These are phyloP conservation scores for Lasius platythorax DNA, from an alignment of 2,888 invertebrate species.

Conservation along the genomic window DNA sequence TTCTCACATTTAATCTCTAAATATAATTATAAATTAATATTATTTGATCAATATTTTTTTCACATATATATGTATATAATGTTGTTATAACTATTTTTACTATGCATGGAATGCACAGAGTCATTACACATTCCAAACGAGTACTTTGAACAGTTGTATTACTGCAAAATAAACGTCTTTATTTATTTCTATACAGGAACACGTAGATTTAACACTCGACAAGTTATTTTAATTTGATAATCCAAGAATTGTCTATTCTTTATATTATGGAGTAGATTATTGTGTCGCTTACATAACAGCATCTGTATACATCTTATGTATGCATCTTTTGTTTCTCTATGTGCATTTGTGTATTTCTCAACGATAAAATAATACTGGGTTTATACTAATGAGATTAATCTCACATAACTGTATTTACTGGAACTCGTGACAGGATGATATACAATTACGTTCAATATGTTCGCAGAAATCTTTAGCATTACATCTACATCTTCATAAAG, in stretches of 20 bases:
- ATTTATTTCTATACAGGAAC: constrained; percentile 33
- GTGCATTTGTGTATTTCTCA: not conserved
- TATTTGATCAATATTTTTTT: no score
- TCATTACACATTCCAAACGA: no score
- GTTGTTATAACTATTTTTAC: no score
- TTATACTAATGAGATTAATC: constrained; percentile 21
- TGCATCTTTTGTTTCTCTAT: not conserved
- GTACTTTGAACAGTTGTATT: not conserved
- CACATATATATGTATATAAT: no score
- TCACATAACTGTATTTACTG: constrained; percentile 35
- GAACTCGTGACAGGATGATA: constrained; percentile 19
- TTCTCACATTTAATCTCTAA: no score
- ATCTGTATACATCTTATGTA: not conserved
- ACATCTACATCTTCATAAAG: constrained; percentile 28
- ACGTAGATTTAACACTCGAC: not conserved
- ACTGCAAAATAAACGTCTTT: constrained; percentile 24
- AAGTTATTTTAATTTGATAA: not conserved
- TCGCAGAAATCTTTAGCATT: constrained; percentile 6
- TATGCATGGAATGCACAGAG: no score
- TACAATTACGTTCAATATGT: constrained; percentile 29
- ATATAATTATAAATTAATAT: no score
- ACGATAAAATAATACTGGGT: constrained; percentile 20
- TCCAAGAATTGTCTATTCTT: not conserved
- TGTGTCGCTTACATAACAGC: not conserved
- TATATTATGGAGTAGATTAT: not conserved